Evolutionary conservation across 2,113 vertebrate species (phyloP), one percentile per base, ranked within the genome.

Genomic region (Perognathus longimembris): DNA sequence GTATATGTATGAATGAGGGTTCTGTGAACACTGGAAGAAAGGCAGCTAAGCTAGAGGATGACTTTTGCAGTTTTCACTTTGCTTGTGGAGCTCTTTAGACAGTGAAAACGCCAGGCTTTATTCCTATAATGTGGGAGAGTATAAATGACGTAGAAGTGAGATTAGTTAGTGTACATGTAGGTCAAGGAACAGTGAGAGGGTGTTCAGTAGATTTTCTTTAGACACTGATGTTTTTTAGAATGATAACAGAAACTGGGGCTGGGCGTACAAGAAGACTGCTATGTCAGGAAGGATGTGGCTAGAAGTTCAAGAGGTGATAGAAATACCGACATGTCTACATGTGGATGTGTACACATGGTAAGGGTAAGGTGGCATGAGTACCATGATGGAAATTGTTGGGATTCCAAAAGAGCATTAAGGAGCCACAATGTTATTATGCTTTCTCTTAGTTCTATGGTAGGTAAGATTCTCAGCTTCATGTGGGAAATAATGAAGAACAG

Each of bases 191-290:
- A 92, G 17, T 66, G 45, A 83, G 50, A 42, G 15, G 57, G 77
- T 71, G n/a, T 74, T 50, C 22, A 59, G 30, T 83, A 28, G 88
- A 74, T 64, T 85, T 28, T 20, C 24, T 20, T 26, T 28, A 79
- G 63, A 94, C 36, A 87, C 8, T 8, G 26, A 85, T 24, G 12
- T 91, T 82, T 91, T 91, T 26, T 67, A 70, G 40, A n/a, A 75
- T 38, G 24, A 88, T 45, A 64, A 15, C 9, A 30, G 59, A 86
- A 69, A 32, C 36, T 89, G 84, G 59, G 20, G 7, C 74, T 40
- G 76, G 74, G 71, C 6, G 20, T 18, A 73, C n/a, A 79, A 79
- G 45, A 89, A 42, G 30, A 75, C 21, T 32, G 10, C 64, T 85
- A 12, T 69, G 28, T 90, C 70, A 73, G 80, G 38, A 77, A 45